Conservation (phyloP, 2,888 invertebrate species). For the Dioctria rufipes region DNA sequence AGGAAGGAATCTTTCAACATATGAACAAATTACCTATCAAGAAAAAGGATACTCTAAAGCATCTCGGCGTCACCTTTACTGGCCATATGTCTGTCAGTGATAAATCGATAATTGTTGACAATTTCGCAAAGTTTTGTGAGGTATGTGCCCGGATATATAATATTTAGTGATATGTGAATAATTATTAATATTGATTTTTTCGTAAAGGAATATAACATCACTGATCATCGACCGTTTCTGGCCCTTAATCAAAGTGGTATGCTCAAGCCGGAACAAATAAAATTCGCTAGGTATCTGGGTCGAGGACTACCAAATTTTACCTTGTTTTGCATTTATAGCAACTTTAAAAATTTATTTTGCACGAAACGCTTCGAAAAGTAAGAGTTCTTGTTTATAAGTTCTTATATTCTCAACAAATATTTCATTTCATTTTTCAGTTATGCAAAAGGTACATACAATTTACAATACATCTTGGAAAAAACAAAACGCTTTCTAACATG, state of each 20-base stretch:
- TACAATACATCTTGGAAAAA: conserved; percentile 71
- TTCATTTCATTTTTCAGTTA: conserved; percentile 63
- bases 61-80: conserved; percentile 69
- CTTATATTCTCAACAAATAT: too few species aligned
- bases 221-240: conserved; percentile 70
- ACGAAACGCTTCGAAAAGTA: conserved; percentile 71
- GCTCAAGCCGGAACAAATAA: conserved; percentile 70
- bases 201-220: conserved; percentile 68
- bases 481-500: conserved; percentile 70
- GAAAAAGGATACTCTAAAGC: conserved; percentile 70
- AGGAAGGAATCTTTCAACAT: conserved; percentile 71
- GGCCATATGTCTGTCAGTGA: conserved; percentile 71
- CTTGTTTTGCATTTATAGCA: conserved; percentile 71
- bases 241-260: conserved; percentile 70
- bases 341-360: conserved; percentile 71
- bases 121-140: conserved; percentile 70
- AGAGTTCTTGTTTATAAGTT: conserved; percentile 57
- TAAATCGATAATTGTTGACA: conserved; percentile 71
- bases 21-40: conserved; percentile 70
- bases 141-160: conserved; percentile 62
- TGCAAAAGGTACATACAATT: conserved; percentile 71
- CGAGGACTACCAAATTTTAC: conserved; percentile 71
- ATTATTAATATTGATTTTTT: conserved; percentile 39
- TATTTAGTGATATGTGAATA: conserved; percentile 16
- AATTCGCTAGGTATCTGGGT: conserved; percentile 70